A percentile compares a stretch with the other conserved stretches of the same genome.
Evolutionary conservation across 2,888 invertebrate genomes (phyloP).

Genomic region (Andrena trimmerana): DNA sequence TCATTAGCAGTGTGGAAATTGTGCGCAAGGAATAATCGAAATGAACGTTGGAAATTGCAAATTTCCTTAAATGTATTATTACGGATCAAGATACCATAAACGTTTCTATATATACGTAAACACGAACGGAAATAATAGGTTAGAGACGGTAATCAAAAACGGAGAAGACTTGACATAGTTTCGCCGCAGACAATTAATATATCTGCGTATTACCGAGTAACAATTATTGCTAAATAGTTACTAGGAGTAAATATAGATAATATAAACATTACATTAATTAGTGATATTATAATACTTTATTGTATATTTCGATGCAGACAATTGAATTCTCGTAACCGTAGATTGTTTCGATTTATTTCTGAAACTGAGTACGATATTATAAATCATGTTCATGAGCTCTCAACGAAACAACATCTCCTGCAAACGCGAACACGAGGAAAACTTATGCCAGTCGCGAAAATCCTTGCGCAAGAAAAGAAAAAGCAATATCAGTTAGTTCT

Average conservation of each 20-base stretch:
- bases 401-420: not conserved
- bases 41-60: not conserved
- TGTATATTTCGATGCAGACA: constrained; percentile 17
- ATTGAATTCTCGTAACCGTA: constrained; percentile 8
- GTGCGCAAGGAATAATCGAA: not conserved
- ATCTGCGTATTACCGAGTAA: no score
- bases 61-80: not conserved
- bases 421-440: not conserved
- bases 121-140: not conserved
- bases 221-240: no score
- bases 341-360: constrained; percentile 2
- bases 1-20: not conserved
- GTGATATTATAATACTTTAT: not conserved
- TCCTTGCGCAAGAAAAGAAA: not conserved
- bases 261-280: no score
- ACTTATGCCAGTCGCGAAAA: not conserved
- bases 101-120: not conserved
- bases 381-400: not conserved
- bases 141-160: not conserved
- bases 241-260: no score
- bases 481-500: not conserved
- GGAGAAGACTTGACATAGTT: not conserved
- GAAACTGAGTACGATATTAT: not conserved
- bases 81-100: not conserved
- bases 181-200: not conserved